Evolutionary conservation across 2,797 vertebrate genomes (phyloP), one percentile per base, ranked within the genome.

Genomic region (Tamandua tetradactyla): DNA sequence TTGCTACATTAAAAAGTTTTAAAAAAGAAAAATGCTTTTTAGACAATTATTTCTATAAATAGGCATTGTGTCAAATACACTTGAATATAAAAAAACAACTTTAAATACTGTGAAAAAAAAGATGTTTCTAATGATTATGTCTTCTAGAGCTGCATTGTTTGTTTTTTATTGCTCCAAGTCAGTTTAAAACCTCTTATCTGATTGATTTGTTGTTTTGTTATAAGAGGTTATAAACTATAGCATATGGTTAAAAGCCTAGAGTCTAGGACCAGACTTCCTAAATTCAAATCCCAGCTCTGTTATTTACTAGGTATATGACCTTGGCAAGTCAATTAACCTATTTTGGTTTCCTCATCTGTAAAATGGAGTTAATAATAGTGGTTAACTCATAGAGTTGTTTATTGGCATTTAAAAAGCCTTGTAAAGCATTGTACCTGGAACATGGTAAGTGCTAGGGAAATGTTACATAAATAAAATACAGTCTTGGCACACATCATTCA

Each of bases 311-410:
- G 32, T 84, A 32, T 30, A 9, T 75, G 47, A 76, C 35, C 72
- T 86, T 37, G 7, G 22, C 61, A 79, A 92, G 32, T 72, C 62
- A 84, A 52, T 91, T 59, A 79, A 81, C 35, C 49, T 74, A 9
- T 74, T 82, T 80, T 57, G 11, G 7, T 76, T 76, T 93, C 76
- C 66, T 95, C 42, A 74, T 86, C 83, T 94, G 32, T 88, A 35
- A 94, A 72, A 52, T 61, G 57, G 68, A 91, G 12, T 90, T 82
- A 81, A 62, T n/a, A 81, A 62, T n/a, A 85, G 61, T 47, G 23
- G 83, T 87, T 80, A 80, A 71, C 49, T 40, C 25, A 22, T 22
- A 25, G 32, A 80, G 20, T 90, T 89, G 40, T 52, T 92, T 88
- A n/a, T 66, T 35, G 32, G 22, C 55, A 68, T 76, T 94, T 72